Conservation (phyloP, 2,113 vertebrate species). For the Mormoops blainvillei region DNA sequence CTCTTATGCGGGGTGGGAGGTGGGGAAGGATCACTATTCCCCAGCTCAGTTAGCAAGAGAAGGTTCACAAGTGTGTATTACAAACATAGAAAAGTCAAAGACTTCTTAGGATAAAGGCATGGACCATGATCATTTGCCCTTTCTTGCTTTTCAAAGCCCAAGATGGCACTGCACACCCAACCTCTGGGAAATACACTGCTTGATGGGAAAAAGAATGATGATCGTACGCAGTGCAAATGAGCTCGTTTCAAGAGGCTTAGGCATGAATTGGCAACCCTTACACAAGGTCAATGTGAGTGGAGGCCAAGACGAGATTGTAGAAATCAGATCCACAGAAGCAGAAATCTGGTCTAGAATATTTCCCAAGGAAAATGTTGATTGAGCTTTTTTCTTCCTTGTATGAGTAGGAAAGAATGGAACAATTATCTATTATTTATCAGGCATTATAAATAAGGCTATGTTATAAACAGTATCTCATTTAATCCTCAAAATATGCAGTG, state of each 20-base stretch:
- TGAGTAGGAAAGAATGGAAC: background rate
- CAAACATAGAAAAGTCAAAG: background rate
- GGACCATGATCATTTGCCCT: background rate
- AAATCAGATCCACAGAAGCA: slow-evolving; percentile 29
- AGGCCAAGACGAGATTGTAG: slow-evolving; percentile 5
- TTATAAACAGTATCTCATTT: background rate
- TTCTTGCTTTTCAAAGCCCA: background rate
- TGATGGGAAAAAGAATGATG: background rate
- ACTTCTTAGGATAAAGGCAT: background rate
- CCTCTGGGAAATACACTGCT: background rate
- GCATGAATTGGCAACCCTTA: background rate
- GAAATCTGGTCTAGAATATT: slow-evolving; percentile 15
- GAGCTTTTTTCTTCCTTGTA: background rate
- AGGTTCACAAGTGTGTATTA: background rate
- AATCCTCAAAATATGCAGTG: background rate
- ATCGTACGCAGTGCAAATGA: slow-evolving; percentile 12
- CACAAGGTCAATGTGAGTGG: background rate
- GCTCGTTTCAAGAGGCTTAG: slow-evolving; percentile 18
- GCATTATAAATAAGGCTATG: background rate
- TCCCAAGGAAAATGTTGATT: slow-evolving; percentile 39
- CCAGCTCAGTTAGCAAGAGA: background rate
- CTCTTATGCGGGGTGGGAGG: background rate
- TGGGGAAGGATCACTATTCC: background rate
- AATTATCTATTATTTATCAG: background rate
- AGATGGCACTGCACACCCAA: background rate